These are phyloP conservation scores for Orchesellides sinensis DNA, from an alignment of 2,888 invertebrate genomes.

Conservation along the genomic window DNA sequence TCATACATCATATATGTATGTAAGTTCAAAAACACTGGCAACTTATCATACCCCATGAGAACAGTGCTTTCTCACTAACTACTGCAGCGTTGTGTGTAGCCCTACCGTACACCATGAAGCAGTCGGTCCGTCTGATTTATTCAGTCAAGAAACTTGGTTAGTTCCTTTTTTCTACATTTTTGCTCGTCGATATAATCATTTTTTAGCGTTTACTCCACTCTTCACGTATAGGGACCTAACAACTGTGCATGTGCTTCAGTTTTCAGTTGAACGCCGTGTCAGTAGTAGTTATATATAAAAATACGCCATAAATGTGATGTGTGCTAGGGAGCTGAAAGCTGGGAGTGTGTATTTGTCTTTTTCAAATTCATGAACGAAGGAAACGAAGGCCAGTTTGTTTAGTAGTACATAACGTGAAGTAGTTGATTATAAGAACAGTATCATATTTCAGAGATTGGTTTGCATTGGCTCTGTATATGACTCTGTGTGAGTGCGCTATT, in stretches of 20 bases:
- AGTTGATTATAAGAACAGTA: slow-evolving; percentile 31
- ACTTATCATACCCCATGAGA: background rate
- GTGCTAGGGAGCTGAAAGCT: too few relatives aligned
- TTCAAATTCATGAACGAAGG: slow-evolving; percentile 45
- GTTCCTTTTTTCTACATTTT: slow-evolving; percentile 31
- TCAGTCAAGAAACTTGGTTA: slow-evolving; percentile 46
- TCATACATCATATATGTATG: slow-evolving; percentile 34
- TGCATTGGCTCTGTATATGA: background rate
- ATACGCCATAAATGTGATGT: too few relatives aligned
- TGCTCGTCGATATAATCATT: background rate
- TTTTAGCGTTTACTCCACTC: slow-evolving; percentile 16
- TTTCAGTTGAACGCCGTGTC: slow-evolving; percentile 59
- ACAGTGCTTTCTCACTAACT: background rate
- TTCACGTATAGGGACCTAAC: background rate
- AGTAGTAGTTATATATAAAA: too few relatives aligned
- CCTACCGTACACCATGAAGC: too few relatives aligned
- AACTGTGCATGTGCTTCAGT: slow-evolving; percentile 65
- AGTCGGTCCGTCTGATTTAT: slow-evolving; percentile 48
- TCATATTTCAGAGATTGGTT: slow-evolving; percentile 56
- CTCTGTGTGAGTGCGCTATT: background rate
- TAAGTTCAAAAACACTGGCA: slow-evolving; percentile 52
- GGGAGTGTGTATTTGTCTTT: too few relatives aligned
- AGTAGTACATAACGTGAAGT: slow-evolving; percentile 5
- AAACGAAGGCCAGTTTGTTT: slow-evolving; percentile 60
- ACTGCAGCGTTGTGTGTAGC: slow-evolving; percentile 20